Percentiles rank a stretch among this genome's conserved stretches.
Conservation (phyloP, 1,140 invertebrate genomes). For the Chionoecetes opilio region DNA sequence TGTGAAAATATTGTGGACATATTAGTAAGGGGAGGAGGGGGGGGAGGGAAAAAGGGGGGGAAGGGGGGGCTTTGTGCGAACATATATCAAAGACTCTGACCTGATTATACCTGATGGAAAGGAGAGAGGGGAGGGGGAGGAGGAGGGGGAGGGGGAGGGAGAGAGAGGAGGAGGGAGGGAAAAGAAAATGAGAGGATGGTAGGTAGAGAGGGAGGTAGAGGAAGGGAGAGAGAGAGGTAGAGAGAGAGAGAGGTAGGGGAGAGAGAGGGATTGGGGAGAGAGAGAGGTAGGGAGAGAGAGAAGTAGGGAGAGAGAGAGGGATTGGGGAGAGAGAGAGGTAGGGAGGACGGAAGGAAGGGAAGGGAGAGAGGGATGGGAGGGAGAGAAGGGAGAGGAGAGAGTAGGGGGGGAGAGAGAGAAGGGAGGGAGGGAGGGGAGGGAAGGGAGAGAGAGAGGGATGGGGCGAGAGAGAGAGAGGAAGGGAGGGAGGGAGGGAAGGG, state of each 20-base stretch:
- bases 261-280: background rate
- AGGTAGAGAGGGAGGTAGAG: background rate
- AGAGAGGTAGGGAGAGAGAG: background rate
- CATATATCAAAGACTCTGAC: background rate
- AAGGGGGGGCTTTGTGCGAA: background rate
- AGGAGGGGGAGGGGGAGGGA: background rate
- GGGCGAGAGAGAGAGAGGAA: background rate
- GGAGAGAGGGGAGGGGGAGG: background rate
- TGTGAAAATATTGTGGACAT: too few species aligned
- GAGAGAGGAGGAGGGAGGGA: background rate
- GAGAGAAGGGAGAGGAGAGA: background rate
- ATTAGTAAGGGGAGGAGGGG: too few species aligned
- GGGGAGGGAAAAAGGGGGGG: background rate
- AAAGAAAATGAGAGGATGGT: background rate
- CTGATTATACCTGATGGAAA: background rate
- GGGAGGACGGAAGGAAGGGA: background rate
- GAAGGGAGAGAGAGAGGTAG: background rate
- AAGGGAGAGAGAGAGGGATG: background rate
- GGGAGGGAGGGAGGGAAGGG: too few species aligned
- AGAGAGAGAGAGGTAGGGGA: background rate
- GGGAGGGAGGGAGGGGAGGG: background rate
- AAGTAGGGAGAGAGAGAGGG: background rate
- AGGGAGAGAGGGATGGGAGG: background rate
- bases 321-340: background rate
- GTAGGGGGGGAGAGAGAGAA: too few species aligned